A percentile compares a stretch with the other conserved stretches of the same genome.
Evolutionary conservation across 2,797 vertebrate genomes (phyloP).

Genomic region (Linurgus olivaceus): DNA sequence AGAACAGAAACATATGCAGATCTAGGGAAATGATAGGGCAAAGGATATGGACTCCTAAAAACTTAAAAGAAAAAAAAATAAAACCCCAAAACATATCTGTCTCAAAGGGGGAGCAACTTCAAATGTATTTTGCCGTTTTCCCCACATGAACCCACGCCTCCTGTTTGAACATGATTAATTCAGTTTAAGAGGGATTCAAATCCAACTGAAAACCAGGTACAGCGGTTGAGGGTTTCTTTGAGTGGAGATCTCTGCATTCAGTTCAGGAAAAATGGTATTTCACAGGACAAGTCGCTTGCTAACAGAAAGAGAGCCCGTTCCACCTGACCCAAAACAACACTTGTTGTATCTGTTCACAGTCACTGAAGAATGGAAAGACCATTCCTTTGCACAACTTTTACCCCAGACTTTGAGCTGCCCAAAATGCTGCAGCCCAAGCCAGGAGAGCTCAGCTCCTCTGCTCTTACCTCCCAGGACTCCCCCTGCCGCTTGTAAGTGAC

Average conservation of each 20-base stretch:
- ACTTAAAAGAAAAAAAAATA: accelerated
- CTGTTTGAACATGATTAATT: background rate
- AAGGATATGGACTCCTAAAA: background rate
- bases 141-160: background rate
- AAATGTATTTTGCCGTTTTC: background rate
- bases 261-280: background rate
- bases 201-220: background rate
- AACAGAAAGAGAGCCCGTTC: background rate
- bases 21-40: background rate
- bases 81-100: background rate
- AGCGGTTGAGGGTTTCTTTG: background rate
- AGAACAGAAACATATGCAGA: background rate
- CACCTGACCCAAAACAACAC: background rate
- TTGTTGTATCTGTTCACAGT: background rate
- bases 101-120: background rate
- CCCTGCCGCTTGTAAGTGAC: constrained; percentile 59
- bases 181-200: background rate
- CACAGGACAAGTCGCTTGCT: background rate
- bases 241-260: background rate
- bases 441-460: background rate
- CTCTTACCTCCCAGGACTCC: constrained; percentile 76
- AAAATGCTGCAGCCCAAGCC: background rate
- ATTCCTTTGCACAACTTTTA: background rate
- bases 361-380: background rate
- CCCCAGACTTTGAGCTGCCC: background rate